A percentile compares a stretch with the other conserved stretches of the same genome.
Conservation (phyloP, 2,797 vertebrate species). For the Macrochelys suwanniensis region DNA sequence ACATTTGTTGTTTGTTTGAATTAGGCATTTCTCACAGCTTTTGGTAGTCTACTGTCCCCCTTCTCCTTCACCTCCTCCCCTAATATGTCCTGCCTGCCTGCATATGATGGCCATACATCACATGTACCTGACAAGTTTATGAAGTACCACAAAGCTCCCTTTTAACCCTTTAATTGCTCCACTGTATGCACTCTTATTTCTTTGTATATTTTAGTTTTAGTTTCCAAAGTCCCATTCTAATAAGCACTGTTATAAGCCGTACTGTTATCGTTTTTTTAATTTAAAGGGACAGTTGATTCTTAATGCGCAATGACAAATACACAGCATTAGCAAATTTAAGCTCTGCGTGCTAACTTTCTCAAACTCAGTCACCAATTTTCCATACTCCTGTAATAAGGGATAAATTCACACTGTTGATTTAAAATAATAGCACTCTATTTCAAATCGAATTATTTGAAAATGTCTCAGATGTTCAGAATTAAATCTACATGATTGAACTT, state of each 20-base stretch:
- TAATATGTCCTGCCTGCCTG: neutral
- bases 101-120: neutral
- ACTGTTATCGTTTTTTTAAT: neutral
- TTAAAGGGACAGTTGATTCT: neutral
- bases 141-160: neutral
- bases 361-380: neutral
- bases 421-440: neutral
- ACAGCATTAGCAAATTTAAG: neutral
- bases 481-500: neutral
- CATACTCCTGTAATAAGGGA: neutral
- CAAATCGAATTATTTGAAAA: neutral
- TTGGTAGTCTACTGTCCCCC: neutral
- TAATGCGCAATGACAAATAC: neutral
- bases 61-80: neutral
- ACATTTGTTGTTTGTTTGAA: neutral
- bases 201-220: neutral
- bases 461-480: neutral
- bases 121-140: neutral
- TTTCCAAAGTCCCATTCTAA: neutral
- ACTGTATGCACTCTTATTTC: neutral
- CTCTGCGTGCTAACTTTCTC: neutral
- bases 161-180: neutral
- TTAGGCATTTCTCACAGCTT: neutral
- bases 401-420: neutral
- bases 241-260: neutral